Base-by-base conservation (phyloP, 2,888 invertebrate species). In the Mylabris sibirica region DNA sequence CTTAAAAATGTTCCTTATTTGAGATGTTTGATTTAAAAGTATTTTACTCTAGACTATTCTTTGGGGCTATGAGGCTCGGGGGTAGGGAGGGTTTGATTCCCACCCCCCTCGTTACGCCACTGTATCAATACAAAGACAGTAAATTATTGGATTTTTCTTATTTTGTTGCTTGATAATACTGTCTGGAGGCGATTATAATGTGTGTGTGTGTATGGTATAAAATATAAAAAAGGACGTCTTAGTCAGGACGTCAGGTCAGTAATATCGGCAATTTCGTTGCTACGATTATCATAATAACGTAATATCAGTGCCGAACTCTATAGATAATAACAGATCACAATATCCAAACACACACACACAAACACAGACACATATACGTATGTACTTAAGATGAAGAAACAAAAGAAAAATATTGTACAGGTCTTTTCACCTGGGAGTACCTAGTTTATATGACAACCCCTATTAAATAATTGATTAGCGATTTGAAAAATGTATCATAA, bases 261-360 rank as follows among this genome's bases (percentile, higher is more conserved):
- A 79, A 79, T 78, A 74, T 72, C 76, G 69, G 78, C 79, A 80
- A 80, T 80, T 49, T 80, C 75, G 77, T 67, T 74, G 74, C 74
- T 66, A 71, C 76, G 76, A 80, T 80, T 80, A 80, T 79, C 76
- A 77, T 80, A 80, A 80, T 80, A 79, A 80, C 79, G 78, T 78
- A 80, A 80, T 80, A 77, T 79, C 76, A 74, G 71, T 70, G 76
- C 72, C 74, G 73, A 73, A 72, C 73, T 20, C 49, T 70, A 71
- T 66, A 71, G 68, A 70, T 76, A 75, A 75, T 76, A 68, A 75
- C 70, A 76, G 72, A 74, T 74, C 70, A 70, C 62, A 59, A 49
- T 20, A 49, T 5, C 17, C 11, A 30, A 4, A 30, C 30, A 30
- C 30, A 6, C 30, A 44, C 44, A 44, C 44, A 44, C 17, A 44